Base-by-base conservation (phyloP, 1,140 invertebrate genomes). In the Zaprionus tsacasi region DNA sequence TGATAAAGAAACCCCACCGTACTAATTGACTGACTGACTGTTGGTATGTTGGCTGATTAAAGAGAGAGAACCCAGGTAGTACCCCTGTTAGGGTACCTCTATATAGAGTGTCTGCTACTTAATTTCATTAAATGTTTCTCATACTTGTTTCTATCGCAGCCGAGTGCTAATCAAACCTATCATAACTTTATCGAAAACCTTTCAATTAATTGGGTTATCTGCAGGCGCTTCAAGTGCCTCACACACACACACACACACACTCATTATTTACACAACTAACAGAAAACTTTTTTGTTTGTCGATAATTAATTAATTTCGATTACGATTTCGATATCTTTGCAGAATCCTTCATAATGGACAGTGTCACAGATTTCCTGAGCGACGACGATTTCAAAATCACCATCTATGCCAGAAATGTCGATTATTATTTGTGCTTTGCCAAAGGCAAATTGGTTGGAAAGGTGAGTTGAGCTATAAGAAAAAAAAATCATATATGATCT, bases 121-220 rank as follows among this genome's bases (percentile, higher is more conserved):
- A 70, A 75, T 70, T 75, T 75, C 68, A 71, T 76, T 65, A 76
- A 71, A 55, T 70, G 55, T 66, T 64, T 45, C 65, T 45, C 65
- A 73, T 60, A 48, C 57, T 69, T 59, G 66, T 50, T 69, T 57
- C 66, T 61, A 38, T 33, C 66, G 56, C 30, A 8, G 15, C 54
- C 21, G 56, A 50, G 43, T 38, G 70, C 85, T 83, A 89, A 88
- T 88, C 83, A 78, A 78, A 81, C 77, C 83, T 77, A 81, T 89
- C 80, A 81, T 70, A 83, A 89, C 85, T 89, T 85, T 88, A 88
- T 88, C 85, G 69, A 88, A 81, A 89, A 89, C 68, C 81, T 89
- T 90, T 89, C 81, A 85, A 81, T 90, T 89, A 90, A 89, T 89
- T 89, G 85, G 85, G 85, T 89, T 89, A 89, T 89, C 85, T 85